A percentile compares a stretch with the other conserved stretches of the same genome.
Evolutionary conservation across 1,140 invertebrate species (phyloP).

Genomic region (Physella acuta): DNA sequence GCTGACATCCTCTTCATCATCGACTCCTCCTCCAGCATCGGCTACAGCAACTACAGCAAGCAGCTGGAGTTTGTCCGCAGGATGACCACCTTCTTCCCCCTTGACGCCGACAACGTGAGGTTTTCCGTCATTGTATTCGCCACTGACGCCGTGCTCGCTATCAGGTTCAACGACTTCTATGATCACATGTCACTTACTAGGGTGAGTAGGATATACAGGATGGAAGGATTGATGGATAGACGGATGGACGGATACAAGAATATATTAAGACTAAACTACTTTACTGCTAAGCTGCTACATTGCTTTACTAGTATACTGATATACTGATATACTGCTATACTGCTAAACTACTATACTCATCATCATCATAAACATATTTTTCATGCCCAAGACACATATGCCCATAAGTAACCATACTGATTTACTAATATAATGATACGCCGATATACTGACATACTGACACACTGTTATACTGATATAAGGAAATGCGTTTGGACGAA

Average conservation of each 20-base stretch:
- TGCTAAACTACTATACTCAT: no score
- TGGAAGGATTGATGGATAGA: not conserved
- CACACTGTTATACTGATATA: no score
- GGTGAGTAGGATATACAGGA: not conserved
- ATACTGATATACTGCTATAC: no score
- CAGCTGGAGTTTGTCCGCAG: slow-evolving; percentile 30
- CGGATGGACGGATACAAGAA: not conserved
- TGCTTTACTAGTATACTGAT: no score
- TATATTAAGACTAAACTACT: no score
- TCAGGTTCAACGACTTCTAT: not conserved
- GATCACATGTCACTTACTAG: not conserved
- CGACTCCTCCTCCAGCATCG: slow-evolving; percentile 38
- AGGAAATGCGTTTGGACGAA: no score
- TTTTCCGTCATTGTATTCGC: slow-evolving; percentile 33
- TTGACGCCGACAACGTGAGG: slow-evolving; percentile 32
- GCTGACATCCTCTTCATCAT: slow-evolving; percentile 41
- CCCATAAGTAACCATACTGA: no score
- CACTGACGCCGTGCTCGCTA: not conserved
- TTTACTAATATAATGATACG: no score
- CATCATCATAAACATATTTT: no score
- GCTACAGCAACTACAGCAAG: slow-evolving; percentile 30
- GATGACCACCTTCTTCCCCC: slow-evolving; percentile 30
- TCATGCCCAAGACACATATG: no score
- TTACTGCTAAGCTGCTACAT: no score
- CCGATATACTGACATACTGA: no score